Evolutionary conservation across 2,888 invertebrate species (phyloP).

Genomic region (Malachius bipustulatus): DNA sequence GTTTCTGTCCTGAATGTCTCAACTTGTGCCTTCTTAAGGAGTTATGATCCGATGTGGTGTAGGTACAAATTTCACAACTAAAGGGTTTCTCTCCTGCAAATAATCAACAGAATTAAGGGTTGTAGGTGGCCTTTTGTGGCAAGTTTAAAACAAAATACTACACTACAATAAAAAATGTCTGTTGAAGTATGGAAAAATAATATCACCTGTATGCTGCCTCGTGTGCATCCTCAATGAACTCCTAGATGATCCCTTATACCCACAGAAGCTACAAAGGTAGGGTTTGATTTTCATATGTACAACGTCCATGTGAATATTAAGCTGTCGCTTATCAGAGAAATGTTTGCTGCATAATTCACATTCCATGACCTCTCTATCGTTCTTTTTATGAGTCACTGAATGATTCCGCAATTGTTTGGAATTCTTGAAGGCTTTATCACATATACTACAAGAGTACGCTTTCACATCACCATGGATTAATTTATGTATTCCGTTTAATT

Average conservation of each 20-base stretch:
- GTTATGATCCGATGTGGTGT: conserved; percentile 68
- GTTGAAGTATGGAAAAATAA: too few relatives aligned
- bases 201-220: conserved; percentile 56
- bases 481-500: conserved; percentile 60
- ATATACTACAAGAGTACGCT: conserved; percentile 50
- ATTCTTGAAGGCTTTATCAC: conserved; percentile 70
- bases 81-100: conserved; percentile 62
- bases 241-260: conserved; percentile 52
- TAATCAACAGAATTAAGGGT: not conserved
- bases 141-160: too few relatives aligned
- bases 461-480: conserved; percentile 59
- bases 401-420: conserved; percentile 69
- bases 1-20: conserved; percentile 60
- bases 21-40: conserved; percentile 67
- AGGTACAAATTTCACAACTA: conserved; percentile 60
- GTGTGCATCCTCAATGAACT: conserved; percentile 55
- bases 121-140: too few relatives aligned
- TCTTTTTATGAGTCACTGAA: conserved; percentile 46
- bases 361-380: conserved; percentile 23
- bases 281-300: conserved; percentile 58
- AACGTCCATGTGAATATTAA: conserved; percentile 45
- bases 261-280: conserved; percentile 55
- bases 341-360: conserved; percentile 50
- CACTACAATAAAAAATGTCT: too few relatives aligned
- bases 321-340: conserved; percentile 42